Percentiles rank a stretch among this genome's conserved stretches.
phyloP scores from a whole-genome alignment of 2,888 invertebrate genomes.

The Eupithecia inturbata region DNA sequence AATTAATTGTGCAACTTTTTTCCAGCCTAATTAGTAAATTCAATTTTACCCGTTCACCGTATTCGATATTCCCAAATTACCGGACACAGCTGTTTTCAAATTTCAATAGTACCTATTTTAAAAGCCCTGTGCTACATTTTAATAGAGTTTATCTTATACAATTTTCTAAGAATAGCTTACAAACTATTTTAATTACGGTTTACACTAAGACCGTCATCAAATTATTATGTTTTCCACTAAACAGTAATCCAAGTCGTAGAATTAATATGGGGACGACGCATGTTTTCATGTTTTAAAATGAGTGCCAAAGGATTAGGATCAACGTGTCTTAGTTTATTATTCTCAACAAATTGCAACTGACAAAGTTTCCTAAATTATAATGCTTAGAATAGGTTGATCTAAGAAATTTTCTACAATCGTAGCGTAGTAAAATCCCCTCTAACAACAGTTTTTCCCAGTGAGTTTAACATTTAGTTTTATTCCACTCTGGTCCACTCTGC shows the following conservation, averaged over 20 bases:
- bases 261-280: not conserved
- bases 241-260: slow-evolving; percentile 10
- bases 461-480: not conserved
- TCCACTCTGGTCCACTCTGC: too few species aligned
- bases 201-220: slow-evolving; percentile 4
- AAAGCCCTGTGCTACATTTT: not conserved
- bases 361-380: not conserved
- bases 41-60: not conserved
- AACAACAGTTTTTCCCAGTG: not conserved
- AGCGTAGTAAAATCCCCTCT: not conserved
- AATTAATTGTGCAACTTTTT: not conserved
- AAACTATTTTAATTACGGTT: slow-evolving; percentile 1
- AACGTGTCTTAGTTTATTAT: slow-evolving; percentile 1
- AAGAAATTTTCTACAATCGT: not conserved
- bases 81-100: not conserved
- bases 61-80: not conserved
- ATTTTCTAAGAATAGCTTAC: not conserved
- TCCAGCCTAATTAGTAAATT: not conserved
- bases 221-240: slow-evolving; percentile 10
- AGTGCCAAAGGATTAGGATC: slow-evolving; percentile 19
- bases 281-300: slow-evolving; percentile 1
- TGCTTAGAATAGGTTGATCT: not conserved
- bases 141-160: not conserved
- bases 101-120: not conserved
- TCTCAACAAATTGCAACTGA: not conserved